Percentiles rank a stretch among this genome's conserved stretches.
phyloP scores from a whole-genome alignment of 2,113 vertebrate genomes.

The Paralichthys olivaceus region DNA sequence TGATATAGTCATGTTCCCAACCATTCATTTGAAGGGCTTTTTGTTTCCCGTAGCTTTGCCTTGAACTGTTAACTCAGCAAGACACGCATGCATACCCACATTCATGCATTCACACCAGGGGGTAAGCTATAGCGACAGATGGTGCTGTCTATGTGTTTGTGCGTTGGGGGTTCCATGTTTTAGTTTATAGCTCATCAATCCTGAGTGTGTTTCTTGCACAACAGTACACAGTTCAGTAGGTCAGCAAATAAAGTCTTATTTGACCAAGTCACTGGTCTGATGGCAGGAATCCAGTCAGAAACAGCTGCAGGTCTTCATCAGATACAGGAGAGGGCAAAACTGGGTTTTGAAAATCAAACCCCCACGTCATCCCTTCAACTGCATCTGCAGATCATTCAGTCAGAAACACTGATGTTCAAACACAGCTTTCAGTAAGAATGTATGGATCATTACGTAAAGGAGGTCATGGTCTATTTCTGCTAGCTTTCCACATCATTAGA shows the following conservation, averaged over 20 bases:
- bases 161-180: not conserved
- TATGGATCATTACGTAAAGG: slow-evolving; percentile 13
- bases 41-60: slow-evolving; percentile 23
- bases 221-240: not conserved
- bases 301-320: slow-evolving; percentile 24
- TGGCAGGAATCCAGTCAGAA: slow-evolving; percentile 20
- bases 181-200: slow-evolving; percentile 13
- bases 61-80: slow-evolving; percentile 27
- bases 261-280: not conserved
- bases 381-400: not conserved
- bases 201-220: slow-evolving; percentile 1
- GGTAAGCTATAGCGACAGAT: slow-evolving; percentile 48
- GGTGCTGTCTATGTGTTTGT: slow-evolving; percentile 16
- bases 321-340: slow-evolving; percentile 9
- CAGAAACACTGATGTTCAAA: not conserved
- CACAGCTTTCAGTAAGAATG: slow-evolving; percentile 4
- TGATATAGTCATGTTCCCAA: not conserved
- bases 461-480: slow-evolving; percentile 18
- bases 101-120: slow-evolving; percentile 37
- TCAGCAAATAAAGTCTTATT: slow-evolving; percentile 8
- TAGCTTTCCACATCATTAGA: slow-evolving; percentile 12
- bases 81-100: slow-evolving; percentile 39
- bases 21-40: not conserved
- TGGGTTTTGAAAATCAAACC: slow-evolving; percentile 7
- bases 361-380: not conserved